A percentile compares a stretch with the other conserved stretches of the same genome.
Evolutionary conservation across 2,888 invertebrate species (phyloP).

Genomic region (Philopedon plagiatum): DNA sequence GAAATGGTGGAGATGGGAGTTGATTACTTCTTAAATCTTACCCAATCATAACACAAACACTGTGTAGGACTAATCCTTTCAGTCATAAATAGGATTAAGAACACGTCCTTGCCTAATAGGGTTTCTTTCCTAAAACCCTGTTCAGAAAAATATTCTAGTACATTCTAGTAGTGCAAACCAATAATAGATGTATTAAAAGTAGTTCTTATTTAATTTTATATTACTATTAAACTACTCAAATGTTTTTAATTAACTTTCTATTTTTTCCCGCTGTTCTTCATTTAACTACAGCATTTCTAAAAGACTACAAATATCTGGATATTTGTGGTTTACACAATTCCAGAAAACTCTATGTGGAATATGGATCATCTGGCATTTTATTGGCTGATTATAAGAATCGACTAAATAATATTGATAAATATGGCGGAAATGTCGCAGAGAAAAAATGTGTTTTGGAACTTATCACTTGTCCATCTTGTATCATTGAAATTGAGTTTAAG

Average conservation of each 20-base stretch:
- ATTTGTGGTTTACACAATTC: slow-evolving; percentile 54
- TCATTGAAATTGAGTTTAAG: slow-evolving; percentile 72
- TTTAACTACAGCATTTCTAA: slow-evolving; percentile 22
- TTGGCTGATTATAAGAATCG: slow-evolving; percentile 62
- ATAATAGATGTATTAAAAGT: no score
- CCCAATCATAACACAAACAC: no score
- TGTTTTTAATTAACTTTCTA: background rate
- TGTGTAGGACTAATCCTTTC: no score
- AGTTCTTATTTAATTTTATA: background rate
- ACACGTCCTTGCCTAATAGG: no score
- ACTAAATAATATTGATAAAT: background rate
- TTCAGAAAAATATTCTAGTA: no score
- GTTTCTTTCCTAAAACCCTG: no score
- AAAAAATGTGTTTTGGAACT: slow-evolving; percentile 76
- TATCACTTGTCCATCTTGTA: slow-evolving; percentile 80
- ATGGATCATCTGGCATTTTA: slow-evolving; percentile 65
- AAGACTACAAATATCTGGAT: slow-evolving; percentile 47
- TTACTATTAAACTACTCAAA: background rate
- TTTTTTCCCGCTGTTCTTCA: slow-evolving; percentile 3
- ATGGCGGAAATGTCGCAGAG: slow-evolving; percentile 57
- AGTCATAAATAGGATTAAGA: no score
- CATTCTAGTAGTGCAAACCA: no score
- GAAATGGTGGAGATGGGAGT: no score
- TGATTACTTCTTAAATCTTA: no score
- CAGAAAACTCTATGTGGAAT: slow-evolving; percentile 64